Evolutionary conservation across 2,797 vertebrate species (phyloP), one percentile per base, ranked within the genome.

Genomic region (Chelonia mydas): DNA sequence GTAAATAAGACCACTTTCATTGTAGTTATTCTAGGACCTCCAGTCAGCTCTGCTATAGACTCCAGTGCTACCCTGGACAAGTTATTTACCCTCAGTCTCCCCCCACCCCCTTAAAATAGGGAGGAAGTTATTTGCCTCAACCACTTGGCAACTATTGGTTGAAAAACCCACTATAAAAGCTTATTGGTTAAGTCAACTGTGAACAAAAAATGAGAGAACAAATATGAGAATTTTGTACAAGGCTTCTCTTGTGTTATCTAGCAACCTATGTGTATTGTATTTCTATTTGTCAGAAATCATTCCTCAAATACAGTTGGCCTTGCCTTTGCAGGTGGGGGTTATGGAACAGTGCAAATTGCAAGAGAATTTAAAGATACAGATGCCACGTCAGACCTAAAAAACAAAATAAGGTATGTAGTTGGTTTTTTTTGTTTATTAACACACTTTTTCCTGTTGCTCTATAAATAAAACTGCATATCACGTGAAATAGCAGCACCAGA

Each of bases 361-460:
- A 99, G 99, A 87, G 99, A 99, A 94, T 99, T 99, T 98, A 99
- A 99, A 99, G 99, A 99, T 97, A 99, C 99, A 99, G 99, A 99
- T 95, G 99, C 99, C 31, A 99, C 99, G 88, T 99, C 99, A 95
- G 99, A 99, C 98, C 98, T 99, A 95, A 99, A 99, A 98, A 99
- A 99, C 98, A 99, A 99, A n/a, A 68, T 61, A n/a, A 65, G 15
- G 99, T 99, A 98, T 97, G 99, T 97, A 84, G 94, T 27, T 11
- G 51, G 2, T 76, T 90, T 83, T 55, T 76, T 78, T 6, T 89
- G 80, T 68, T 57, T 12, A 3, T 47, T 6, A 1, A 1, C 51
- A 15, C 5, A 0, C 0, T 1, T 79, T 5, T 77, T 4, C 28
- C 85, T 83, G 72, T 31, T 31, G 1, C 17, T 59, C 19, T 50